phyloP scores from a whole-genome alignment of 1,140 invertebrate species.

The Ruditapes philippinarum region DNA sequence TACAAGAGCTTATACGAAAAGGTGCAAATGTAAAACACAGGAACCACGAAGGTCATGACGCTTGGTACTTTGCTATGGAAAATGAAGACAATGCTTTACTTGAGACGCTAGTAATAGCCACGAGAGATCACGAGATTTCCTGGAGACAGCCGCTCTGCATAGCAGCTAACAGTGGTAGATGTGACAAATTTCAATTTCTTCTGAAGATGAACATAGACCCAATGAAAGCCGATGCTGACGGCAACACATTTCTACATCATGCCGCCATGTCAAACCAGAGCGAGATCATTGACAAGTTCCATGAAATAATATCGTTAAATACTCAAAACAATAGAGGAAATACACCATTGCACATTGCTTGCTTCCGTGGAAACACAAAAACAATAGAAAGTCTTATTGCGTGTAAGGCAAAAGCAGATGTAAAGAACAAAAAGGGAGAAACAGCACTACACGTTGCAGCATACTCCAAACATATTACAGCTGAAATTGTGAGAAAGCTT shows the following conservation, averaged over 20 bases:
- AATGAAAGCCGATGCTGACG: slow-evolving; percentile 86
- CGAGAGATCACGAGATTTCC: slow-evolving; percentile 14
- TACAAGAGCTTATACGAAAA: slow-evolving; percentile 71
- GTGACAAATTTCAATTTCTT: slow-evolving; percentile 75
- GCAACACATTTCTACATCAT: slow-evolving; percentile 88
- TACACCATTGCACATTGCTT: slow-evolving; percentile 86
- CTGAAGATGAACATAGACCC: slow-evolving; percentile 79
- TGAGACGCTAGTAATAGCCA: slow-evolving; percentile 66
- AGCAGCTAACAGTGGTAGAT: slow-evolving; percentile 74
- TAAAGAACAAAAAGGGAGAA: slow-evolving; percentile 79
- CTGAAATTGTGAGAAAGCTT: slow-evolving; percentile 74
- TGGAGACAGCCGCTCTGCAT: slow-evolving; percentile 74
- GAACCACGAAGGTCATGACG: slow-evolving; percentile 79
- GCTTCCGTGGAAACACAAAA: slow-evolving; percentile 79
- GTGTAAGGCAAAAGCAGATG: slow-evolving; percentile 77
- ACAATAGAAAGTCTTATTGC: slow-evolving; percentile 79
- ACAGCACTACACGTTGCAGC: slow-evolving; percentile 81
- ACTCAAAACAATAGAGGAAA: slow-evolving; percentile 78
- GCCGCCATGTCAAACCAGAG: slow-evolving; percentile 88
- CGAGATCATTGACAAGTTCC: slow-evolving; percentile 87
- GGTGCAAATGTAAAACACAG: slow-evolving; percentile 76
- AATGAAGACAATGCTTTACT: slow-evolving; percentile 72
- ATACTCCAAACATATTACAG: slow-evolving; percentile 73
- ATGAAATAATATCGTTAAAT: slow-evolving; percentile 72
- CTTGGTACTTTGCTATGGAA: slow-evolving; percentile 80